A percentile compares a stretch with the other conserved stretches of the same genome.
phyloP scores from a whole-genome alignment of 2,113 vertebrate genomes.

The Lophura nycthemera region DNA sequence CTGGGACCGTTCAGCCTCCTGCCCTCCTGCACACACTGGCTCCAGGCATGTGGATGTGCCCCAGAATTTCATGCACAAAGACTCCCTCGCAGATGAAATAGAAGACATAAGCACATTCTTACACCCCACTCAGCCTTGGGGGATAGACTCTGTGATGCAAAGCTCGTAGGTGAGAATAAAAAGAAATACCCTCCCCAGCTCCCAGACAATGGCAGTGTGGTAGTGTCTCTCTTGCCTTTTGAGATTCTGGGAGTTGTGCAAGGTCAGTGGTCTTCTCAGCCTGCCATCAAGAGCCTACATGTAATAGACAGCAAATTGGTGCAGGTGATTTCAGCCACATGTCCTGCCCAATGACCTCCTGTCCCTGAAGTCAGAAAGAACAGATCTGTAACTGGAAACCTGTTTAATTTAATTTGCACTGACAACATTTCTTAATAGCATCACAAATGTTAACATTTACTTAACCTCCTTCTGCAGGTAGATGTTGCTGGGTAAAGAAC shows the following conservation, averaged over 20 bases:
- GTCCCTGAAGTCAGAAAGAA: not conserved
- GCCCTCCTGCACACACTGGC: not conserved
- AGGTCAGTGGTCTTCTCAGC: not conserved
- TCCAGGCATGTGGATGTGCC: constrained; percentile 39
- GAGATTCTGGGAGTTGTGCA: not conserved
- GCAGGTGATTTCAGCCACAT: not conserved
- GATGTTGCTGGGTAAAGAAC: not conserved
- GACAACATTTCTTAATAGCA: not conserved
- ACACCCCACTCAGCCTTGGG: not conserved
- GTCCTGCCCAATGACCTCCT: not conserved
- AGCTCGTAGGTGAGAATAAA: not conserved
- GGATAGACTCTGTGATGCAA: not conserved
- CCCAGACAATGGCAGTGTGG: fast-evolving
- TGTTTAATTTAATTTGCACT: not conserved
- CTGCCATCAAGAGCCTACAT: not conserved
- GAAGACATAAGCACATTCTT: not conserved
- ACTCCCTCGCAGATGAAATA: not conserved
- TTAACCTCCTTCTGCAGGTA: not conserved
- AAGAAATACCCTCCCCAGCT: not conserved
- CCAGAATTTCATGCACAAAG: constrained; percentile 37
- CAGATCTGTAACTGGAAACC: not conserved
- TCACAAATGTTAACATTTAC: not conserved
- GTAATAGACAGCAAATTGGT: not conserved
- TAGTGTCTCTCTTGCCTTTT: not conserved
- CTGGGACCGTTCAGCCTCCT: not conserved